A percentile compares a stretch with the other conserved stretches of the same genome.
These are phyloP conservation scores for Amphilophus citrinellus DNA, from an alignment of 2,113 vertebrate genomes.

Conservation along the genomic window DNA sequence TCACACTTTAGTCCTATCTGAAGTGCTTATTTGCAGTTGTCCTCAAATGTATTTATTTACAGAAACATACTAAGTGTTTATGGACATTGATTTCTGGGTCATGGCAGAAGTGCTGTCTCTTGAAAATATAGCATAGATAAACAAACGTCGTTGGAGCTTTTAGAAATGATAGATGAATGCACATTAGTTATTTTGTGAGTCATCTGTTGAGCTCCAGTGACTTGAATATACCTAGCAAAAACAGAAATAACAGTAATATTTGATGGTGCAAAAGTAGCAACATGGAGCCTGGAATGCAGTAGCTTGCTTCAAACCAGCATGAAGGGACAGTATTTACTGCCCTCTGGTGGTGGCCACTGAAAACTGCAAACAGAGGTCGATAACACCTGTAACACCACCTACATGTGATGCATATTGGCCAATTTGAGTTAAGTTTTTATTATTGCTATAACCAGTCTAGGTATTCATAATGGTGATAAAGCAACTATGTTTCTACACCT, in stretches of 20 bases:
- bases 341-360: neutral
- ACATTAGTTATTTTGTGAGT: neutral
- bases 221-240: neutral
- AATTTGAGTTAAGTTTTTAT: too few species aligned
- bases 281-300: neutral
- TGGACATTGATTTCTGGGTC: neutral
- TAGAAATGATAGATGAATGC: neutral
- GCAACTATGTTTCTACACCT: neutral
- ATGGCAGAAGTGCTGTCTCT: neutral
- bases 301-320: neutral
- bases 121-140: neutral
- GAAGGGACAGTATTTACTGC: neutral
- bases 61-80: neutral
- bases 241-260: neutral
- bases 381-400: neutral
- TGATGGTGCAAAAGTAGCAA: neutral
- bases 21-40: rapidly evolving
- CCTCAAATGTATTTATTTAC: neutral
- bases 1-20: neutral
- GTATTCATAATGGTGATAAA: neutral
- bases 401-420: too few species aligned
- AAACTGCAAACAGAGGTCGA: neutral
- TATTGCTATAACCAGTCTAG: neutral
- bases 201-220: neutral
- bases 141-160: neutral